Percentiles rank a stretch among this genome's conserved stretches.
Conservation (phyloP, 2,113 vertebrate genomes). For the Pungitius pungitius region DNA sequence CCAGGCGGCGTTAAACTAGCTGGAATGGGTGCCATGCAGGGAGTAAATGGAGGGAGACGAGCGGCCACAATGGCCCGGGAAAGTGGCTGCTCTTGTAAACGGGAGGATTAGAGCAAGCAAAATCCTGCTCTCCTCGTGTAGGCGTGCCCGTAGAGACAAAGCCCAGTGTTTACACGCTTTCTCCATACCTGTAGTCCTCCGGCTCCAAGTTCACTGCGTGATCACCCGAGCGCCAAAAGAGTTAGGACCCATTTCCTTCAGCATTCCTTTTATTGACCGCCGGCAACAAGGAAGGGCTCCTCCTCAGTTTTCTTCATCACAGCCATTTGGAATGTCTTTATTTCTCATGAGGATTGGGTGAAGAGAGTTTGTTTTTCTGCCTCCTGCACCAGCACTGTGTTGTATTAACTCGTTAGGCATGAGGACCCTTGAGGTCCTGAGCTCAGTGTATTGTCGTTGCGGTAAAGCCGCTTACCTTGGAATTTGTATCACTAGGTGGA, state of each 20-base stretch:
- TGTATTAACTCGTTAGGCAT: constrained; percentile 37
- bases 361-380: not conserved
- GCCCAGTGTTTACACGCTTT: constrained; percentile 58
- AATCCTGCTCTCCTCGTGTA: constrained; percentile 69
- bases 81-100: constrained; percentile 79
- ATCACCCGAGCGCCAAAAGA: constrained; percentile 29
- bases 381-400: not conserved
- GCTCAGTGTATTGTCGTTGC: not conserved
- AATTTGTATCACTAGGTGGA: not conserved
- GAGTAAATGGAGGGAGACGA: constrained; percentile 80
- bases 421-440: constrained; percentile 34
- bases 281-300: not conserved
- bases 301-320: not conserved
- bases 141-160: constrained; percentile 73
- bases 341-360: not conserved
- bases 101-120: constrained; percentile 74
- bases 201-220: constrained; percentile 27
- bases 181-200: constrained; percentile 36
- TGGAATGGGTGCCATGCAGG: constrained; percentile 75
- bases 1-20: constrained; percentile 77
- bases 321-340: not conserved
- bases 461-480: no score
- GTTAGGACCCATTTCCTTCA: constrained; percentile 11
- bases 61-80: constrained; percentile 72
- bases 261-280: not conserved